Conservation (phyloP, 2,113 vertebrate species). For the Archocentrus centrarchus region DNA sequence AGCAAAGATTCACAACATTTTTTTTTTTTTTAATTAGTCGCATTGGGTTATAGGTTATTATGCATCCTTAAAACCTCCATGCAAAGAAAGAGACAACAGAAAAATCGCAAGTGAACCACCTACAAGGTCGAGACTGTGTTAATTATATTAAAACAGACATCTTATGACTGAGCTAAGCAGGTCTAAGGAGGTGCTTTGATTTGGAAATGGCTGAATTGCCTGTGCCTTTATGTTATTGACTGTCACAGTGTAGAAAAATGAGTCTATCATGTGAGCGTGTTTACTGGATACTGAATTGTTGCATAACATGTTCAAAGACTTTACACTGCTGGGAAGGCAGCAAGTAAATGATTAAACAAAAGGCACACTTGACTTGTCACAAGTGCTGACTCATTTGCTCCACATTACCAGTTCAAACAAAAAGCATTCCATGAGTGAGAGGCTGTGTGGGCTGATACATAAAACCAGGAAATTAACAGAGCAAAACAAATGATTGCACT, state of each 20-base stretch:
- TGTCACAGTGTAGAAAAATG: neutral
- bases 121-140: too few species aligned
- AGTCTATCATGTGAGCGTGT: neutral
- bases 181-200: slow-evolving; percentile 6
- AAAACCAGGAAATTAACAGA: neutral
- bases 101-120: neutral
- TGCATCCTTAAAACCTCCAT: neutral
- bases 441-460: neutral
- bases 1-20: slow-evolving; percentile 28
- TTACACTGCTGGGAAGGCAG: neutral
- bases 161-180: neutral
- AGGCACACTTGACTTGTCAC: slow-evolving; percentile 25
- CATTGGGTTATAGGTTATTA: neutral
- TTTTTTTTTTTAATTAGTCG: neutral
- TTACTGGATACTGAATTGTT: neutral
- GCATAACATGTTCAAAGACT: slow-evolving; percentile 25
- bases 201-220: neutral
- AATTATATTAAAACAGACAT: neutral
- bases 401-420: slow-evolving; percentile 9
- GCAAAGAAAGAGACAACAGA: neutral
- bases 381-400: slow-evolving; percentile 45
- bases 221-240: neutral
- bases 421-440: slow-evolving; percentile 1
- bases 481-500: neutral
- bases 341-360: slow-evolving; percentile 49